Percentiles rank a stretch among this genome's conserved stretches.
Evolutionary conservation across 2,113 vertebrate genomes (phyloP).

Genomic region (Odocoileus hemionus): DNA sequence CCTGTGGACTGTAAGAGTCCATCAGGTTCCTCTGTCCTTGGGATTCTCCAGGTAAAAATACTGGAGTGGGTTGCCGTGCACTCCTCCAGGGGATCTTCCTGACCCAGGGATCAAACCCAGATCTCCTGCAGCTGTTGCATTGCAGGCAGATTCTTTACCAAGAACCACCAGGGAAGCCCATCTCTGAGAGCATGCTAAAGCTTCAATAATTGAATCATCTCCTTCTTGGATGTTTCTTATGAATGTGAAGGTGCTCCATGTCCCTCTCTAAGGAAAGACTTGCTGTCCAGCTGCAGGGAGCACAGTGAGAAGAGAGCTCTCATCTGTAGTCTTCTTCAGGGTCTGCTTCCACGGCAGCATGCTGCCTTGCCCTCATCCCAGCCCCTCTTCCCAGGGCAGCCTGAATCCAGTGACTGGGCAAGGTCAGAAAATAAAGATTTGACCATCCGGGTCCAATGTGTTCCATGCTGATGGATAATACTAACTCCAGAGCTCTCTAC

Average conservation of each 20-base stretch:
- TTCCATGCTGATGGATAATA: fast-evolving
- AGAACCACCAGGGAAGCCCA: background rate
- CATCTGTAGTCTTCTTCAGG: background rate
- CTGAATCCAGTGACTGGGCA: background rate
- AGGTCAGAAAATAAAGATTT: background rate
- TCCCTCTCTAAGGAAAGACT: background rate
- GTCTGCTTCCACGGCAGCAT: background rate
- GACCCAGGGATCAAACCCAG: background rate
- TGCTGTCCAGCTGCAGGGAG: background rate
- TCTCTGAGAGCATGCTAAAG: background rate
- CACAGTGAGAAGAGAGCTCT: background rate
- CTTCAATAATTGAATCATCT: background rate
- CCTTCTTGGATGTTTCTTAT: background rate
- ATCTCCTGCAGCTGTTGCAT: background rate
- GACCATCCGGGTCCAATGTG: background rate
- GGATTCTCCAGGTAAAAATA: background rate
- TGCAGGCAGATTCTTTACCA: background rate
- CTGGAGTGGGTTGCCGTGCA: background rate
- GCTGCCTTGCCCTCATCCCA: background rate
- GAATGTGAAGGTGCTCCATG: background rate
- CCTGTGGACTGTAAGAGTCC: background rate
- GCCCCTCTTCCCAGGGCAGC: background rate
- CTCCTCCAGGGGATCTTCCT: background rate
- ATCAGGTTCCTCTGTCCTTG: background rate
- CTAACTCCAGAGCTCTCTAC: background rate